Conservation (phyloP, 2,797 vertebrate genomes). For the Cyclura pinguis region DNA sequence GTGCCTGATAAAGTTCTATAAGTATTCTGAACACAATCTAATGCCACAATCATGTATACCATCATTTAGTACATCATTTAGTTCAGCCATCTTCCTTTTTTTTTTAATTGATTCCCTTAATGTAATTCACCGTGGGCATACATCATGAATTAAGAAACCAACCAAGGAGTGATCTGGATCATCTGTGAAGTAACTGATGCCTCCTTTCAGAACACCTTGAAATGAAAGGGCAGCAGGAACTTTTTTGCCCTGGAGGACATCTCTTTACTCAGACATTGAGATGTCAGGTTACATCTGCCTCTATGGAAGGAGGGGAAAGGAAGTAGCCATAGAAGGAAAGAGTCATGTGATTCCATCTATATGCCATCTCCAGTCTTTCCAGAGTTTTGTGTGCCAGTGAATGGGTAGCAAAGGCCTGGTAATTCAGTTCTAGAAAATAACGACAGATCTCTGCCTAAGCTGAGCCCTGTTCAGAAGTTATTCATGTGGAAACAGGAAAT, state of each 20-base stretch:
- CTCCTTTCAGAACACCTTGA: not conserved
- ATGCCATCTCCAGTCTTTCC: too few species aligned
- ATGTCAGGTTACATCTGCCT: not conserved
- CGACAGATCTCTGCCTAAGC: not conserved
- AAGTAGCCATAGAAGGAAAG: not conserved
- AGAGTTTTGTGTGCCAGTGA: not conserved
- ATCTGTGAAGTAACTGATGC: not conserved
- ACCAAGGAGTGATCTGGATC: not conserved
- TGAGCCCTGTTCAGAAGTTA: not conserved
- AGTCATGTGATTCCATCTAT: not conserved
- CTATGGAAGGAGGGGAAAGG: too few species aligned
- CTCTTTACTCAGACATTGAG: not conserved
- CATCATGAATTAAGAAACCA: constrained; percentile 25
- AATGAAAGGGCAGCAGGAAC: not conserved
- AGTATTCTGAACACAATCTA: constrained; percentile 61
- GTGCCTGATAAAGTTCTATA: constrained; percentile 58
- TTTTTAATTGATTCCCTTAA: constrained; percentile 28
- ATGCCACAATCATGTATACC: constrained; percentile 42
- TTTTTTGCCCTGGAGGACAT: not conserved
- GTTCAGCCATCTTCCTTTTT: constrained; percentile 12
- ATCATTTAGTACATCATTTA: constrained; percentile 24
- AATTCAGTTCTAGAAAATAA: not conserved
- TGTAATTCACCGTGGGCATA: constrained; percentile 26
- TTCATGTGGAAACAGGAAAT: not conserved
- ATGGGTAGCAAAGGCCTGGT: not conserved